Evolutionary conservation across 2,797 vertebrate genomes (phyloP).

Genomic region (Morelia viridis): DNA sequence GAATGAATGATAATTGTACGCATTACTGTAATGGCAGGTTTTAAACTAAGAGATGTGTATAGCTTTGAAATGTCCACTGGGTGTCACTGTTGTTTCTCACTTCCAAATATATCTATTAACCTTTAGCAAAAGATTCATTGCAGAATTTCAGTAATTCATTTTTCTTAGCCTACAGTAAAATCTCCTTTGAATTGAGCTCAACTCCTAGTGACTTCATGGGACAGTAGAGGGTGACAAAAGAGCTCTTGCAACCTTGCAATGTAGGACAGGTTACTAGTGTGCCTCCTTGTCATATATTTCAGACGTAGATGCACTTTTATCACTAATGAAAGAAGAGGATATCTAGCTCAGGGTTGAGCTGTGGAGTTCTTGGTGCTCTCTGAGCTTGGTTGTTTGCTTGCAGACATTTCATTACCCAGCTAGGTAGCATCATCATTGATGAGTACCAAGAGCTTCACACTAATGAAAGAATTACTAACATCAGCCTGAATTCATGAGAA

Average conservation of each 20-base stretch:
- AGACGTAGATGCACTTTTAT: neutral
- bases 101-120: slow-evolving; percentile 12
- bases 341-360: neutral
- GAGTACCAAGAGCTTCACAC: neutral
- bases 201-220: neutral
- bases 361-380: neutral
- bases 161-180: neutral
- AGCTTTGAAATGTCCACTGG: slow-evolving; percentile 51
- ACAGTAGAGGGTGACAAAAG: neutral
- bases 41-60: neutral
- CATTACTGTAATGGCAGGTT: neutral
- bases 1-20: neutral
- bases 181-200: neutral
- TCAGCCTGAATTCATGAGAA: too few relatives aligned
- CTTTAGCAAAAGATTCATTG: neutral
- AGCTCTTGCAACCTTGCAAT: neutral
- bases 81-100: slow-evolving; percentile 59
- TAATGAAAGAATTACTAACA: neutral
- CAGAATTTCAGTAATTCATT: neutral
- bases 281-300: neutral
- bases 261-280: neutral
- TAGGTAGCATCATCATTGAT: neutral
- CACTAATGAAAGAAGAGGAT: neutral
- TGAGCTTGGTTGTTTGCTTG: neutral
- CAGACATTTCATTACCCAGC: neutral